Percentiles rank a stretch among this genome's conserved stretches.
Evolutionary conservation across 2,113 vertebrate genomes (phyloP).

Genomic region (Oophaga pumilio): DNA sequence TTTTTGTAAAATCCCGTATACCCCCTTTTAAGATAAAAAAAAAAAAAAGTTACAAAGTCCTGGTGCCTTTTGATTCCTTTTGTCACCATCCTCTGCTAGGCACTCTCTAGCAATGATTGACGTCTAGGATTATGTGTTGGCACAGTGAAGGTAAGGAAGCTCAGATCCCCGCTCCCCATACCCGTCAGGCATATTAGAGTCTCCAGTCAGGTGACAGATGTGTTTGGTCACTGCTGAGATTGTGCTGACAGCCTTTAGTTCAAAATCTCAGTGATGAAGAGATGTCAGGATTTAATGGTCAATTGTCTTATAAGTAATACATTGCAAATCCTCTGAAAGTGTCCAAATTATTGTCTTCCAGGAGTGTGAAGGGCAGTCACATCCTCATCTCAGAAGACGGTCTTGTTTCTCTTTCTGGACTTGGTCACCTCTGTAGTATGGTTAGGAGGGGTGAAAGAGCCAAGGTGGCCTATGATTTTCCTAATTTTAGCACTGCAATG

Average conservation of each 20-base stretch:
- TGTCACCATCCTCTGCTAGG: not conserved
- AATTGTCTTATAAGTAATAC: not conserved
- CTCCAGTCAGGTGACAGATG: not conserved
- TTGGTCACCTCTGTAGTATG: slow-evolving; percentile 91
- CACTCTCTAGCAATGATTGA: no score
- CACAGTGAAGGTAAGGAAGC: not conserved
- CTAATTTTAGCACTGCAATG: slow-evolving; percentile 88
- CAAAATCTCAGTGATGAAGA: not conserved
- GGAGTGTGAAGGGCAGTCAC: slow-evolving; percentile 96
- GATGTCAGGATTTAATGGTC: not conserved
- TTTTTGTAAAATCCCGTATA: no score
- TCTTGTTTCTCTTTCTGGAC: slow-evolving; percentile 90
- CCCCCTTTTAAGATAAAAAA: not conserved
- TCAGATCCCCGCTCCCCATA: not conserved
- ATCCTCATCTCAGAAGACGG: slow-evolving; percentile 94
- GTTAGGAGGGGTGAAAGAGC: slow-evolving; percentile 87
- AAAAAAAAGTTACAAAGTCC: not conserved
- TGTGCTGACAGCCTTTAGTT: no score
- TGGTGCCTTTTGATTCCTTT: not conserved
- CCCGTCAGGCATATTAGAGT: not conserved
- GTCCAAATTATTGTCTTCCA: slow-evolving; percentile 72
- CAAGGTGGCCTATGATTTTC: slow-evolving; percentile 90
- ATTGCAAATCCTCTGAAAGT: not conserved
- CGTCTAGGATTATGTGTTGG: not conserved
- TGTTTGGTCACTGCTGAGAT: no score